Evolutionary conservation across 2,113 vertebrate genomes (phyloP).

Genomic region (Ochotona curzoniae): DNA sequence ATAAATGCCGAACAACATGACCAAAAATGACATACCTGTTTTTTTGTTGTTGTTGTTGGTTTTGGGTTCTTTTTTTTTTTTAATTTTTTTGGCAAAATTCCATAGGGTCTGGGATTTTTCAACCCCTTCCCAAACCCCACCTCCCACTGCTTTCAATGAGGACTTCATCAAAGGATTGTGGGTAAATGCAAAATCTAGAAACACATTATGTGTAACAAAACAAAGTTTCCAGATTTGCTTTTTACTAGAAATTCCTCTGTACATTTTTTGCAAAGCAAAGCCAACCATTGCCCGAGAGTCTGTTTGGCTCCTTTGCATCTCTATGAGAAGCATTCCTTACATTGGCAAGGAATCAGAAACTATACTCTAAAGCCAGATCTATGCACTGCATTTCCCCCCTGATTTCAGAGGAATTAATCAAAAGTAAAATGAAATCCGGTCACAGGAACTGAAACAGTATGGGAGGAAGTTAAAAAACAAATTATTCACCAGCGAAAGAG

Average conservation of each 20-base stretch:
- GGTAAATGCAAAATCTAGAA: not conserved
- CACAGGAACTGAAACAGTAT: slow-evolving; percentile 39
- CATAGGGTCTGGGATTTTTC: too few relatives aligned
- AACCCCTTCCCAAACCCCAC: too few relatives aligned
- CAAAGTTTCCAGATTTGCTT: not conserved
- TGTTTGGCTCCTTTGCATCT: not conserved
- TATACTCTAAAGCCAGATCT: not conserved
- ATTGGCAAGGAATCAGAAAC: not conserved
- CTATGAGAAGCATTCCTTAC: not conserved
- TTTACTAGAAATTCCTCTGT: not conserved
- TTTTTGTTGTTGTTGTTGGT: not conserved
- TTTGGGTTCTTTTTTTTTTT: too few relatives aligned
- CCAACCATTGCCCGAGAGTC: not conserved
- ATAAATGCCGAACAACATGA: not conserved
- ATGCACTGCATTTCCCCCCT: not conserved
- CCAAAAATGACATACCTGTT: not conserved
- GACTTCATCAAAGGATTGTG: not conserved
- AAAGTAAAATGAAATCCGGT: slow-evolving; percentile 47
- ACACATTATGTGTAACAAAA: not conserved
- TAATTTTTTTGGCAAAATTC: too few relatives aligned
- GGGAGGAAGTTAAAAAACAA: slow-evolving; percentile 45
- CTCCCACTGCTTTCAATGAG: not conserved
- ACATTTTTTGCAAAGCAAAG: not conserved
- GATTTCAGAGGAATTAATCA: slow-evolving; percentile 15
- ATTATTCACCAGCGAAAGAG: slow-evolving; percentile 41